Conservation (phyloP, 1,140 invertebrate species). For the Drosophila triauraria region DNA sequence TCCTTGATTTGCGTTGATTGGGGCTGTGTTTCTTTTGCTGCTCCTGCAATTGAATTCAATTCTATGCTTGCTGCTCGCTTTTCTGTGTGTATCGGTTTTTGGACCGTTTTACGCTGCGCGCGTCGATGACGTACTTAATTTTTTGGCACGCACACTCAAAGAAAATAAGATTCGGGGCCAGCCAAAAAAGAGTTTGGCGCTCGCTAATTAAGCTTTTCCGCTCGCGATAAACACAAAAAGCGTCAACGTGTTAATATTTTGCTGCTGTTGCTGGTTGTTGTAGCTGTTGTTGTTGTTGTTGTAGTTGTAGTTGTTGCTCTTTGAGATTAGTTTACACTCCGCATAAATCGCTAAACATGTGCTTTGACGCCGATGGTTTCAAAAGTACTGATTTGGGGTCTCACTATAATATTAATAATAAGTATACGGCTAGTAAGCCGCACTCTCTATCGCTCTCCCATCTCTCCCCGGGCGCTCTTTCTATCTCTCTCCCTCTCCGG, state of each 20-base stretch:
- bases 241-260: conserved; percentile 63
- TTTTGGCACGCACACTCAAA: conserved; percentile 65
- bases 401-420: conserved; percentile 69
- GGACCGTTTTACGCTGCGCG: conserved; percentile 56
- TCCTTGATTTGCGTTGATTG: conserved; percentile 67
- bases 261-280: conserved; percentile 17
- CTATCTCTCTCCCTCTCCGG: conserved; percentile 10
- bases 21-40: conserved; percentile 39
- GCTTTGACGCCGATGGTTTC: conserved; percentile 66
- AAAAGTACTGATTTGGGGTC: conserved; percentile 74
- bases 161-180: conserved; percentile 50
- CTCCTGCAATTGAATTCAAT: conserved; percentile 69
- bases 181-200: conserved; percentile 27
- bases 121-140: conserved; percentile 76
- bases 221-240: conserved; percentile 61
- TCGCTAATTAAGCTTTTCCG: conserved; percentile 57
- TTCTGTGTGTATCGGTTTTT: conserved; percentile 27
- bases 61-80: conserved; percentile 30
- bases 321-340: conserved; percentile 48
- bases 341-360: conserved; percentile 60
- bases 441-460: conserved; percentile 12
- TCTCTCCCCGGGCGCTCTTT: conserved; percentile 28
- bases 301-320: conserved; percentile 29
- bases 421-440: conserved; percentile 16
- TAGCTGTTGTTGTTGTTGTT: conserved; percentile 8